Percentiles rank a stretch among this genome's conserved stretches.
phyloP scores from a whole-genome alignment of 1,140 invertebrate species.

The Drosophila funebris region DNA sequence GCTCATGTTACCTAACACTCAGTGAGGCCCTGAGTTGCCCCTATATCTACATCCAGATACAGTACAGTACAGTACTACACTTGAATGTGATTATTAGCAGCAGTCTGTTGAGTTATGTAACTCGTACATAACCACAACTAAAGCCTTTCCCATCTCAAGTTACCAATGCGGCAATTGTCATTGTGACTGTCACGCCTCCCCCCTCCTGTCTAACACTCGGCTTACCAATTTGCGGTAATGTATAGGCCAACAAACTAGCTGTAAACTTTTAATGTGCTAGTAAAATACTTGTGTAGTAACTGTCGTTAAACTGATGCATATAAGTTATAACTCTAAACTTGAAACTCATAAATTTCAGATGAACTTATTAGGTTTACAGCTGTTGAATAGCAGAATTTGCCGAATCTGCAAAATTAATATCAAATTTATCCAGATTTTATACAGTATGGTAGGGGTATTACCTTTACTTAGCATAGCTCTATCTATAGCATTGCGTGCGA shows the following conservation, averaged over 20 bases:
- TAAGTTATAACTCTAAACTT: background rate
- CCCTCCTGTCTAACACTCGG: background rate
- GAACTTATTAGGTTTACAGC: background rate
- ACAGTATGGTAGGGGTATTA: too few relatives aligned
- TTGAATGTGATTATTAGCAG: conserved; percentile 4
- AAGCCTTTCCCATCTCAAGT: conserved; percentile 32
- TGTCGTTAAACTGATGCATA: too few relatives aligned
- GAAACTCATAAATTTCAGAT: background rate
- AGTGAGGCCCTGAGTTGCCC: background rate
- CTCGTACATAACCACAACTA: conserved; percentile 23
- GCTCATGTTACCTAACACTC: conserved; percentile 28
- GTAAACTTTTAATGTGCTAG: conserved; percentile 3
- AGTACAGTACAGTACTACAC: background rate
- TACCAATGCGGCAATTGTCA: conserved; percentile 32
- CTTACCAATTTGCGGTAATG: conserved; percentile 16
- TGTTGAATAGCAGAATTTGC: background rate
- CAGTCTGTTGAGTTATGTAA: conserved; percentile 34
- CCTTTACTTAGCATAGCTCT: too few relatives aligned
- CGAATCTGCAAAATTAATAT: too few relatives aligned
- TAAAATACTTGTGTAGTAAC: too few relatives aligned
- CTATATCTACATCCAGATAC: background rate
- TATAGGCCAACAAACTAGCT: conserved; percentile 19
- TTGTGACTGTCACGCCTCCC: conserved; percentile 16
- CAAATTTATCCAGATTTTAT: too few relatives aligned
- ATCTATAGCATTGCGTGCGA: too few relatives aligned